Percentiles rank a stretch among this genome's conserved stretches.
phyloP scores from a whole-genome alignment of 2,113 vertebrate species.

The Nesoenas mayeri region DNA sequence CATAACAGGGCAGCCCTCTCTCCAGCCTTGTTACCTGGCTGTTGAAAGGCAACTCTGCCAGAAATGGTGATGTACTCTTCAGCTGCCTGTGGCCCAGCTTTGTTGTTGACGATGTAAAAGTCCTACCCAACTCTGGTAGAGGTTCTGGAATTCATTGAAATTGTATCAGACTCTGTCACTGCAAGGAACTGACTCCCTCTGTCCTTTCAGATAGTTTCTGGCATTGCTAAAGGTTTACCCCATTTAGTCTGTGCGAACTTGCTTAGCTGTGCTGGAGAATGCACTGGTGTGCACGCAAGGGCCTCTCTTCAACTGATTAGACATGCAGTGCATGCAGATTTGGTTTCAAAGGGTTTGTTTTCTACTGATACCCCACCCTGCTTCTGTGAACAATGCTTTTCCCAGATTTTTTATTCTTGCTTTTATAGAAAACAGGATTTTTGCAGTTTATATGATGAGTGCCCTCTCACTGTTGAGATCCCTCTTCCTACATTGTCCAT shows the following conservation, averaged over 20 bases:
- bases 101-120: not conserved
- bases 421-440: not conserved
- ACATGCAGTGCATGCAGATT: not conserved
- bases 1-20: not conserved
- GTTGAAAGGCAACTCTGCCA: not conserved
- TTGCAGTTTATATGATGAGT: not conserved
- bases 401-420: not conserved
- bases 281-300: accelerated
- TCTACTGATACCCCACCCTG: not conserved
- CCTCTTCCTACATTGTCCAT: not conserved
- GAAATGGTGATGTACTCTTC: not conserved
- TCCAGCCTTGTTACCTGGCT: not conserved
- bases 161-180: not conserved
- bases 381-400: not conserved
- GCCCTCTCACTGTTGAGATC: not conserved
- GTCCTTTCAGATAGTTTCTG: not conserved
- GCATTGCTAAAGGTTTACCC: not conserved
- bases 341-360: not conserved
- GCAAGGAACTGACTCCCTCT: not conserved
- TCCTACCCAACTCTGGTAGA: not conserved
- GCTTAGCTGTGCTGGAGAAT: not conserved
- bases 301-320: not conserved
- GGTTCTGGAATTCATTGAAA: not conserved
- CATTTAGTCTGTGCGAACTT: not conserved
- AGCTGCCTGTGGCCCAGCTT: not conserved